Conservation (phyloP, 2,797 vertebrate species). For the Heterohyrax brucei region DNA sequence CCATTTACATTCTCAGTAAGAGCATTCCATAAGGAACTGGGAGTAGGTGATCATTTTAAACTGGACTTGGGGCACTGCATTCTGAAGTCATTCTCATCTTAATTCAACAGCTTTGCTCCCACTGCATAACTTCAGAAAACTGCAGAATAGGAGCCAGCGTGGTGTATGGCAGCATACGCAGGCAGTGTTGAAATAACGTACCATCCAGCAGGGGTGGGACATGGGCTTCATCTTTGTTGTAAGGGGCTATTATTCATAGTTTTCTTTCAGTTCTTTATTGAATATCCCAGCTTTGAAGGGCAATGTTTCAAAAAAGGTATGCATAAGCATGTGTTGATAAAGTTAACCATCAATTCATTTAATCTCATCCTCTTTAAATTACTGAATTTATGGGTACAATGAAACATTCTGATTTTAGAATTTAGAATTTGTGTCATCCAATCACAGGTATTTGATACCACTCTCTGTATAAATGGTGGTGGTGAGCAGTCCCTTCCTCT, state of each 20-base stretch:
- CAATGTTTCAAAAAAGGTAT: not conserved
- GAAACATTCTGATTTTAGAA: not conserved
- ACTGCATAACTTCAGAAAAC: not conserved
- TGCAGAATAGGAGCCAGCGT: not conserved
- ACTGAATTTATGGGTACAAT: not conserved
- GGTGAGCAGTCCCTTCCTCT: not conserved
- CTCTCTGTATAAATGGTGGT: not conserved
- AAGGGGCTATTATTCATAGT: not conserved
- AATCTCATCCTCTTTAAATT: not conserved
- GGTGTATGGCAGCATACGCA: fast-evolving
- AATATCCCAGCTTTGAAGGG: not conserved
- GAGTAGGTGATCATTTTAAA: not conserved
- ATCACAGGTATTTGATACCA: not conserved
- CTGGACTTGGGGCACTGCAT: no score
- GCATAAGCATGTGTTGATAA: not conserved
- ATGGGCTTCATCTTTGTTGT: not conserved
- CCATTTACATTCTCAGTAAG: not conserved
- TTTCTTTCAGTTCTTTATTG: not conserved
- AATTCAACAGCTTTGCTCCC: not conserved
- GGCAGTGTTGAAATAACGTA: not conserved
- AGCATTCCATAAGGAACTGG: not conserved
- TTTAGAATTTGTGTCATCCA: not conserved
- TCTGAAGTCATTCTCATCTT: not conserved
- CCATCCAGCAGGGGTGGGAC: fast-evolving
- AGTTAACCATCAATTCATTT: not conserved